Percentiles rank a stretch among this genome's conserved stretches.
phyloP scores from a whole-genome alignment of 2,888 invertebrate species.

The Pristionchus japonicus region DNA sequence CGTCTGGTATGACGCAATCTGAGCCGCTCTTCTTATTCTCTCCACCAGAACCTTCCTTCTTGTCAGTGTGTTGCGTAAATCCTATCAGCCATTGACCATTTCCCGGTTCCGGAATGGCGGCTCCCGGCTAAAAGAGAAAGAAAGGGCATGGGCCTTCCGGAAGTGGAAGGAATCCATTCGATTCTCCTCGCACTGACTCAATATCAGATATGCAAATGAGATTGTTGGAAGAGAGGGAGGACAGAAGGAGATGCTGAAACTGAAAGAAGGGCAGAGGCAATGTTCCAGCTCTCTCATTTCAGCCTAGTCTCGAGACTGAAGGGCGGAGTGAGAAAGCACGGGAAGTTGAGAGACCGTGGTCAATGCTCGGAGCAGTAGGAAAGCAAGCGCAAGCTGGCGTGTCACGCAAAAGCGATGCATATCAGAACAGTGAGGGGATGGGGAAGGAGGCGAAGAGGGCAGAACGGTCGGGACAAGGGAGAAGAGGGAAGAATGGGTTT shows the following conservation, averaged over 20 bases:
- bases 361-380: not conserved
- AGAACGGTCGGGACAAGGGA: not conserved
- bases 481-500: not conserved
- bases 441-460: not conserved
- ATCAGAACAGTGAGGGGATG: slow-evolving; percentile 9
- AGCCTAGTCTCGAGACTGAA: not conserved
- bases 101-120: not conserved
- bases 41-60: not conserved
- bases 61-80: not conserved
- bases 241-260: slow-evolving; percentile 42
- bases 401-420: slow-evolving; percentile 45
- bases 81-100: not conserved
- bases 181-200: slow-evolving; percentile 21
- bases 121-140: not conserved
- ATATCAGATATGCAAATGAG: slow-evolving; percentile 41
- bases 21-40: not conserved
- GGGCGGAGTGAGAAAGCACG: not conserved
- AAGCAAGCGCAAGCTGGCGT: not conserved
- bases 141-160: not conserved
- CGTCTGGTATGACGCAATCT: slow-evolving; percentile 6
- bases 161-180: not conserved
- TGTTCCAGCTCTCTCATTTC: not conserved
- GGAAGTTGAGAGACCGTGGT: not conserved
- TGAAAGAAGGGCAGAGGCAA: not conserved
- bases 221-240: slow-evolving; percentile 1